These are phyloP conservation scores for Microcaecilia unicolor DNA, from an alignment of 2,797 vertebrate species.

Conservation along the genomic window DNA sequence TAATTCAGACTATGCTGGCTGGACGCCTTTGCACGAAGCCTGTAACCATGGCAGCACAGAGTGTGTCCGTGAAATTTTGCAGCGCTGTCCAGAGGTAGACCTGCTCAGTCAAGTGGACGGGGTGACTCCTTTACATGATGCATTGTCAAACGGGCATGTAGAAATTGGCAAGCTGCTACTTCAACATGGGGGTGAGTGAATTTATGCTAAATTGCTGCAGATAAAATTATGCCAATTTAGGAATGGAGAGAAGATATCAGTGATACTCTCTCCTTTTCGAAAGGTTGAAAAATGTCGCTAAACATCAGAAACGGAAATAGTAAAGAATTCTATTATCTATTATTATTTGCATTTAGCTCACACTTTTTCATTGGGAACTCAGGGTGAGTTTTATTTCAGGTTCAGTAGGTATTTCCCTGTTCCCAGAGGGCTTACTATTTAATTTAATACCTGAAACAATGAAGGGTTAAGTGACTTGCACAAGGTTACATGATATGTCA, in stretches of 20 bases:
- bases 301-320: slow-evolving; percentile 13
- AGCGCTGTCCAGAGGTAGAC: slow-evolving; percentile 69
- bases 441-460: too few species aligned
- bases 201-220: slow-evolving; percentile 32
- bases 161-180: slow-evolving; percentile 85
- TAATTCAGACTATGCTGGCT: slow-evolving; percentile 84
- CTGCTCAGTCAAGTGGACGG: slow-evolving; percentile 79
- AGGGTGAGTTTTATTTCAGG: too few species aligned
- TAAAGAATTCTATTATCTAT: too few species aligned
- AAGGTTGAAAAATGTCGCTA: slow-evolving; percentile 18
- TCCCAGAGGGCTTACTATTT: too few species aligned
- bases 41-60: slow-evolving; percentile 89
- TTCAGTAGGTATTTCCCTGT: too few species aligned
- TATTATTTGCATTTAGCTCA: too few species aligned
- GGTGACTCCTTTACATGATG: slow-evolving; percentile 86
- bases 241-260: slow-evolving; percentile 14
- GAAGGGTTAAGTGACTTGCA: too few species aligned
- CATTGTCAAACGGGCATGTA: slow-evolving; percentile 74
- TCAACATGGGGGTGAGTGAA: slow-evolving; percentile 58
- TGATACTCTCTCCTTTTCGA: slow-evolving; percentile 16
- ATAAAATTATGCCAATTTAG: slow-evolving; percentile 26
- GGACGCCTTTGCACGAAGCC: slow-evolving; percentile 94
- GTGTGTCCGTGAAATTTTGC: slow-evolving; percentile 82
- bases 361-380: too few species aligned
- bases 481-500: too few species aligned